Evolutionary conservation across 1,140 invertebrate genomes (phyloP).

Genomic region (Atta texana): DNA sequence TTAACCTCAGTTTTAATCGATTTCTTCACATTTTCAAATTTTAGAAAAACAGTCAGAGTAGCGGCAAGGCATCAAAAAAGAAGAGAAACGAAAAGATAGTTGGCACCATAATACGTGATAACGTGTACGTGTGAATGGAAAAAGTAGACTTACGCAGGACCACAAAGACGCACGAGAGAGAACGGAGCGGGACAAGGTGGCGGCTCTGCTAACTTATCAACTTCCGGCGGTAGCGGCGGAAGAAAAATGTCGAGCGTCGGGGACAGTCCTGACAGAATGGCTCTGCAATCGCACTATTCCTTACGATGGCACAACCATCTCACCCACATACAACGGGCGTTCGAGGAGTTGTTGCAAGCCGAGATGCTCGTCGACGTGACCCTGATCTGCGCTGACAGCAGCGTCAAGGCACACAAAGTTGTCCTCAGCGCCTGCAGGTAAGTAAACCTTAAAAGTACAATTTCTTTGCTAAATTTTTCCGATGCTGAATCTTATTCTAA

Average conservation of each 20-base stretch:
- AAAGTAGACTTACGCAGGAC: constrained; percentile 46
- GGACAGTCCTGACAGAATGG: constrained; percentile 86
- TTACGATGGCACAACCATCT: constrained; percentile 97
- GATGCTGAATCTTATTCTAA: not conserved
- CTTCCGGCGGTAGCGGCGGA: constrained; percentile 73
- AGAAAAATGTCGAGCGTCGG: constrained; percentile 83
- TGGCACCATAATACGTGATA: constrained; percentile 31
- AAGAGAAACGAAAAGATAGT: not conserved
- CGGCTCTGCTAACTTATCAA: constrained; percentile 67
- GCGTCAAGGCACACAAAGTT: constrained; percentile 95
- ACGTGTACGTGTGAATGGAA: constrained; percentile 73
- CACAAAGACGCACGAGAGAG: constrained; percentile 70
- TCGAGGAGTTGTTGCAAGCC: constrained; percentile 93
- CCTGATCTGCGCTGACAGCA: constrained; percentile 93
- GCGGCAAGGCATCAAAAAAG: constrained; percentile 17
- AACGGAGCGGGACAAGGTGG: constrained; percentile 78
- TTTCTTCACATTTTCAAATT: constrained; percentile 1
- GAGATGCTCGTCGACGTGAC: constrained; percentile 96
- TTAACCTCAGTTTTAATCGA: not conserved
- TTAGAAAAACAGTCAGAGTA: constrained; percentile 62
- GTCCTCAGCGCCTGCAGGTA: constrained; percentile 94
- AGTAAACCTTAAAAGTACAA: constrained; percentile 74
- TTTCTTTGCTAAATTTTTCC: not conserved
- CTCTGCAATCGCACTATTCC: constrained; percentile 93
- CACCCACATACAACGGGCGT: constrained; percentile 93